Conservation (phyloP, 2,888 invertebrate genomes). For the Arge pagana region DNA sequence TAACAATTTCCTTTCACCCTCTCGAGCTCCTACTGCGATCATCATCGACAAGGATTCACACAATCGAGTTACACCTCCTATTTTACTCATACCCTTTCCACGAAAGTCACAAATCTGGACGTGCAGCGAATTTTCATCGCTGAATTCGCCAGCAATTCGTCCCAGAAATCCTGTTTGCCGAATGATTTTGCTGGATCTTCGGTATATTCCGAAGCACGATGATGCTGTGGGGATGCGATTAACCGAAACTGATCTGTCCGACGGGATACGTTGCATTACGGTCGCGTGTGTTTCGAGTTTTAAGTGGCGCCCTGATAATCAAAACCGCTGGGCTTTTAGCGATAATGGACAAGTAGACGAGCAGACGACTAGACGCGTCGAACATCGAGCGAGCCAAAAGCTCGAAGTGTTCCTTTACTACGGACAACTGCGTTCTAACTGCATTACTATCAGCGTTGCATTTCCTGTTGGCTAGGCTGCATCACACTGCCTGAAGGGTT, state of each 20-base stretch:
- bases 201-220: not conserved
- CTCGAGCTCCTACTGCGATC: too few species aligned
- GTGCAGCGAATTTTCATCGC: too few species aligned
- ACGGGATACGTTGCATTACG: not conserved
- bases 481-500: constrained; percentile 9
- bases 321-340: constrained; percentile 57
- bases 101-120: too few species aligned
- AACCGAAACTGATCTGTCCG: not conserved
- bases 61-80: too few species aligned
- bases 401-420: not conserved
- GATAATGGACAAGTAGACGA: constrained; percentile 56
- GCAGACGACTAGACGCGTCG: constrained; percentile 21
- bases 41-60: too few species aligned
- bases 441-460: constrained; percentile 14
- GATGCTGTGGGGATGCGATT: too few species aligned
- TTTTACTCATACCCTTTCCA: too few species aligned
- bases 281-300: constrained; percentile 47
- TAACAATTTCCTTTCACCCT: too few species aligned
- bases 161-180: too few species aligned
- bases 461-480: constrained; percentile 3
- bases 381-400: constrained; percentile 7
- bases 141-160: too few species aligned
- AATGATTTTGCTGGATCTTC: not conserved
- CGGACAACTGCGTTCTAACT: constrained; percentile 18
- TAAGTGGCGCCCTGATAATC: constrained; percentile 53